Base-by-base conservation (phyloP, 30 jellyfish, hydroid and myxozoan genomes). In the Nemopilema nomurai region DNA sequence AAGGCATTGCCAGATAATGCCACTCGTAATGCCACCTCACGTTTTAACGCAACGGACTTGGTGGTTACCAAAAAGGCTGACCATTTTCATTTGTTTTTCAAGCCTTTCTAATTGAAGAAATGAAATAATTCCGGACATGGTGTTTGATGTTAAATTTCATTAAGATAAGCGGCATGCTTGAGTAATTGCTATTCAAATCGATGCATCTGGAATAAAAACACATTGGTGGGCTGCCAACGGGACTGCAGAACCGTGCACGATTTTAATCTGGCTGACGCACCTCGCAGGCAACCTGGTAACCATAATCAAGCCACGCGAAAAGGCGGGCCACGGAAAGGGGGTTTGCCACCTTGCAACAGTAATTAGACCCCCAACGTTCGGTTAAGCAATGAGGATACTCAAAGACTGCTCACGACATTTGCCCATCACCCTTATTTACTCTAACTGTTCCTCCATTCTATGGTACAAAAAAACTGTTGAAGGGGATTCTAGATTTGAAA, bases 211-310 rank as follows among this genome's bases (percentile, higher is more conserved):
- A 67, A 20, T 23, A 28, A 67, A 23, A 67, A 23, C 31, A 28
- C 76, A 16, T 67, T 67, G 76, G 76, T 67, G 18, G 20, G 76
- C 23, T 67, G 76, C 76, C 76, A 67, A 67, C 23, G 20, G 33
- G 33, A 19, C 76, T 30, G 76, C 13, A 41, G 13, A 41, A 3
- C 13, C 13, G 13, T 13, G 57, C 57, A 41, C 57, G 57, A 41
- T 41, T 41, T 41, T 41, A 41, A 41, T 41, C 57, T 41, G 57
- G 57, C 57, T 6, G 13, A 3, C 9, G 57, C 13, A 3, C 13
- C 13, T 41, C 57, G 57, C 13, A 13, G 6, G 9, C 9, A 41
- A 13, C 9, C 6, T 41, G 13, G 57, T 13, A 3, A 41, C 57
- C 57, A 41, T 41, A 13, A 41, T 41, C 13, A 41, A 41, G 13